Evolutionary conservation across 2,797 vertebrate species (phyloP).

Genomic region (Tragelaphus eurycerus): DNA sequence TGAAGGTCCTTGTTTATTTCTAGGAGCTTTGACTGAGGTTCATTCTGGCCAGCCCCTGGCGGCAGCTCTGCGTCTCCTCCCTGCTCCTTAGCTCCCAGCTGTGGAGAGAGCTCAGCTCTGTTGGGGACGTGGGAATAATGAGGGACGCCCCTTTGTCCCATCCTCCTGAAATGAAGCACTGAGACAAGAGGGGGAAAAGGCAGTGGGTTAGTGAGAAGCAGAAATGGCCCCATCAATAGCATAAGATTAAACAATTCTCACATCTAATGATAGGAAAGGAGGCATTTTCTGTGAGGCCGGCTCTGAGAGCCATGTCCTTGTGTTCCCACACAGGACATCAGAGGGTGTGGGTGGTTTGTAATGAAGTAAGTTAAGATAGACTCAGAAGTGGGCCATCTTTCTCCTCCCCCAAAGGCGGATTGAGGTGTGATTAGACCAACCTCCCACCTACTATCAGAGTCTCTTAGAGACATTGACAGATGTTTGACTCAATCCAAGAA

Average conservation of each 20-base stretch:
- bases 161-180: conserved; percentile 9
- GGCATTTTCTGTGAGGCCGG: neutral
- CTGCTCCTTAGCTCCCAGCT: neutral
- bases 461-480: neutral
- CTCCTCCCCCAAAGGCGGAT: neutral
- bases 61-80: neutral
- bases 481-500: neutral
- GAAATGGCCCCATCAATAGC: neutral
- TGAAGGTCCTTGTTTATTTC: conserved; percentile 2
- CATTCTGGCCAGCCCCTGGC: neutral
- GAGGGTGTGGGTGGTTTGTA: conserved; percentile 24
- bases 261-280: conserved; percentile 37
- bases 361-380: conserved; percentile 34
- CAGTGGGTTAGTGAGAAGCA: neutral
- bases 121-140: conserved; percentile 7
- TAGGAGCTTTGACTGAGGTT: neutral
- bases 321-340: neutral
- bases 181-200: neutral
- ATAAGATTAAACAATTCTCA: conserved; percentile 21
- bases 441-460: neutral
- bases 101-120: neutral
- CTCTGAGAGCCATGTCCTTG: conserved; percentile 14
- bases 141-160: conserved; percentile 31
- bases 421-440: neutral
- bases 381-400: neutral